Evolutionary conservation across 1,140 invertebrate genomes (phyloP), one percentile per base, ranked within the genome.

Genomic region (Apis dorsata): DNA sequence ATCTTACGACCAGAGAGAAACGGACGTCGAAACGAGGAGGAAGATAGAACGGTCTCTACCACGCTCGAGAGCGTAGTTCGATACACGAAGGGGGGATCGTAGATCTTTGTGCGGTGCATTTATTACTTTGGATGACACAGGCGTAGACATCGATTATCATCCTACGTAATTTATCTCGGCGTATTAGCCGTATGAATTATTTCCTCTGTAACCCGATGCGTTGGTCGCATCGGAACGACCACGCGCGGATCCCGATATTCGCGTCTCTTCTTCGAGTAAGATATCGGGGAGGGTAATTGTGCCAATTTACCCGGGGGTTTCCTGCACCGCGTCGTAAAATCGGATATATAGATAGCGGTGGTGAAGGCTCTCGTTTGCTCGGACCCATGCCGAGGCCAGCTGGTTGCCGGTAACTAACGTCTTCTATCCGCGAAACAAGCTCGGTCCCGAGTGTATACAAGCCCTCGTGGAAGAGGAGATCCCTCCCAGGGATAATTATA

Each of bases 401-500:
- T 28, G 28, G 28, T 28, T 28, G 28, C 28, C 28, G 28, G 34
- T 34, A 34, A 34, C 34, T 34, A 34, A 34, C 34, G 34, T 34
- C 34, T 34, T 34, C 34, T 34, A 34, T 34, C 34, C 34, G 34
- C 34, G 34, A 34, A 34, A 34, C 2, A 34, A 34, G 34, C 34
- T 34, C 34, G 34, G 34, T 2, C 34, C 0, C 2, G 74, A 49
- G 83, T 88, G 83, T 84, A 86, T 87, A 86, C 87, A 85, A 90
- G 24, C 24, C 88, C 82, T 34, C 70, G 74, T 72, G 73, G 81
- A 69, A 34, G 34, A 34, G 34, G 34, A 34, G 62, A 78, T 53
- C 19, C 66, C 75, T 74, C 53, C 24, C 19, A 19, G 44, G 77
- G 28, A 89, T 90, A 91, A 91, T 91, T 92, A 92, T 89, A 88